A percentile compares a stretch with the other conserved stretches of the same genome.
Evolutionary conservation across 2,113 vertebrate genomes (phyloP).

Genomic region (Cavia aperea): DNA sequence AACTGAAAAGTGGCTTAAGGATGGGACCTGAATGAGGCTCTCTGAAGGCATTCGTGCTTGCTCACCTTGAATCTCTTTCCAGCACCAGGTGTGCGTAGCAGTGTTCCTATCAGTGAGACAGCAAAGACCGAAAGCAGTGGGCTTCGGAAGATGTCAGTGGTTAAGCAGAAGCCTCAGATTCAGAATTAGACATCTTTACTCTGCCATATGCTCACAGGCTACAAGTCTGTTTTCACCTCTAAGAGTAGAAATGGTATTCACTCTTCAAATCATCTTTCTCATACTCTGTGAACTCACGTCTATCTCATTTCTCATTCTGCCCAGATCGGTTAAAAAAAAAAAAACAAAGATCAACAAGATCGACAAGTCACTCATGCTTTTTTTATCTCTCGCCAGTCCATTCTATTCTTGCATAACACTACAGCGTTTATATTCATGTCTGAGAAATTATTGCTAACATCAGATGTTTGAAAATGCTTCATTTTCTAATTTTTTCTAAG

Average conservation of each 20-base stretch:
- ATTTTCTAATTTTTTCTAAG: neutral
- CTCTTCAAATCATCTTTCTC: neutral
- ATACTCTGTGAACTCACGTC: neutral
- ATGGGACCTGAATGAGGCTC: rapidly evolving
- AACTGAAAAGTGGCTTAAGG: neutral
- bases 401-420: neutral
- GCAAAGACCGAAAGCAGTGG: rapidly evolving
- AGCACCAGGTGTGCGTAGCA: neutral
- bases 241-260: neutral
- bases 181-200: neutral
- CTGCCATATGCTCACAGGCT: neutral
- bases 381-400: neutral
- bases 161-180: neutral
- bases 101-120: neutral
- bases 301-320: neutral
- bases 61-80: neutral
- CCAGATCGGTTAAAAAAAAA: neutral
- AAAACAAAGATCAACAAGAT: neutral
- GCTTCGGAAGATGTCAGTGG: neutral
- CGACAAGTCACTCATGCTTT: neutral
- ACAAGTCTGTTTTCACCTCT: neutral
- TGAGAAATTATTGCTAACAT: neutral
- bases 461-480: neutral
- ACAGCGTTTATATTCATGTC: neutral
- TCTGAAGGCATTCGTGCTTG: neutral